Conservation (phyloP, 53 echinoderm and acorn worm genomes). For the Holothuria scabra region DNA sequence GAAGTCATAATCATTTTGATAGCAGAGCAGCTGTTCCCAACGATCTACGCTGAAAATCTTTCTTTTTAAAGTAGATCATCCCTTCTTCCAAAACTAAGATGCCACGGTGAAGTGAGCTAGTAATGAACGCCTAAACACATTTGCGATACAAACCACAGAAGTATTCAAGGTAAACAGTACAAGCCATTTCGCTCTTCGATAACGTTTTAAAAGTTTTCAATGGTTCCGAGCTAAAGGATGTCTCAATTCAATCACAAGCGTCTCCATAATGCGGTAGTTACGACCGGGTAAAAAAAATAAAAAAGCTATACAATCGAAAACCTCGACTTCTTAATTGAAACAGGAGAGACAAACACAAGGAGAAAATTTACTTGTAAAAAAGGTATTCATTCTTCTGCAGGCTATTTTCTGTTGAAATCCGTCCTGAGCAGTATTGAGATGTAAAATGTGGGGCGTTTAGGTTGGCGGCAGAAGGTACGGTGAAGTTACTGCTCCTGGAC, state of each 20-base stretch:
- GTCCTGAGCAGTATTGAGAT: background rate
- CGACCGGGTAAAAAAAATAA: background rate
- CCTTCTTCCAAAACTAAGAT: no score
- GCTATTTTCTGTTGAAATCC: conserved; percentile 41
- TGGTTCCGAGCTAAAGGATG: no score
- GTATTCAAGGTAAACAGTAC: conserved; percentile 34
- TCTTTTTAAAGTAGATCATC: no score
- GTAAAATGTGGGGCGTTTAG: conserved; percentile 31
- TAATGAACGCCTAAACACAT: conserved; percentile 34
- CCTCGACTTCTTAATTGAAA: conserved; percentile 26
- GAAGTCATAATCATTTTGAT: no score
- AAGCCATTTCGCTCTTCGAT: background rate
- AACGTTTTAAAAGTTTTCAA: no score
- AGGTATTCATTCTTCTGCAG: conserved; percentile 10
- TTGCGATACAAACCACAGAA: conserved; percentile 37
- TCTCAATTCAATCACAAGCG: conserved; percentile 15
- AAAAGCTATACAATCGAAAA: no score
- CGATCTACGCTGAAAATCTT: no score
- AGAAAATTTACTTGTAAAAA: conserved; percentile 41
- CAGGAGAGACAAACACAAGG: conserved; percentile 17
- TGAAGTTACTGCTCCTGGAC: no score
- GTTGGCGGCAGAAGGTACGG: no score
- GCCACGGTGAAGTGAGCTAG: background rate
- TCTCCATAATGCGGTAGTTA: conserved; percentile 1
- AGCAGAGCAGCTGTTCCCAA: no score